Conservation (phyloP, 1,140 invertebrate species). For the Hypothenemus hampei region DNA sequence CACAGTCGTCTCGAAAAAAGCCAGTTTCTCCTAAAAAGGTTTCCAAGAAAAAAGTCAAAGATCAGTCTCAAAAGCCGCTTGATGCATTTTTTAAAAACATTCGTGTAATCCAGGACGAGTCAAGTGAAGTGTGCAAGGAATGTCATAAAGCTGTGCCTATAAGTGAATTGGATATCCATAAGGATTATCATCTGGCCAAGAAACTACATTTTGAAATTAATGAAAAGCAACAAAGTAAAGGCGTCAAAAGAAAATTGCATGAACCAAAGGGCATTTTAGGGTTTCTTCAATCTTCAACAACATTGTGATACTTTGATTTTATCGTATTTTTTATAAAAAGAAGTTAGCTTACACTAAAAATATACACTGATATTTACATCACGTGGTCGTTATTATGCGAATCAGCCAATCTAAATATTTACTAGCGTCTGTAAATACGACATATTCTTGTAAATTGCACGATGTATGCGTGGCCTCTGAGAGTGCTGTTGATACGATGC, state of each 20-base stretch:
- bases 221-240: not conserved
- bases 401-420: constrained; percentile 48
- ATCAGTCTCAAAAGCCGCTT: constrained; percentile 10
- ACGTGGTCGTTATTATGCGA: not conserved
- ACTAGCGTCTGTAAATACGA: constrained; percentile 52
- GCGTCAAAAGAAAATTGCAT: not conserved
- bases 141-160: constrained; percentile 56
- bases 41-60: constrained; percentile 28
- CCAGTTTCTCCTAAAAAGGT: constrained; percentile 17
- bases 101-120: constrained; percentile 32
- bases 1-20: constrained; percentile 10
- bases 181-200: constrained; percentile 67
- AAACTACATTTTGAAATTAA: constrained; percentile 55
- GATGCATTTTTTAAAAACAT: constrained; percentile 37
- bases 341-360: too few species aligned
- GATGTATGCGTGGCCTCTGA: constrained; percentile 31
- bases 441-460: constrained; percentile 50
- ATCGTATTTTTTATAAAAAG: not conserved
- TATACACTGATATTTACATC: constrained; percentile 1
- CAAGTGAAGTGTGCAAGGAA: constrained; percentile 52
- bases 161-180: constrained; percentile 58
- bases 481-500: constrained; percentile 50
- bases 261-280: constrained; percentile 2
- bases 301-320: not conserved
- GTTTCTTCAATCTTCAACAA: constrained; percentile 6